Percentiles rank a stretch among this genome's conserved stretches.
Conservation (phyloP, 2,888 invertebrate species). For the Acrobeloides nanus region DNA sequence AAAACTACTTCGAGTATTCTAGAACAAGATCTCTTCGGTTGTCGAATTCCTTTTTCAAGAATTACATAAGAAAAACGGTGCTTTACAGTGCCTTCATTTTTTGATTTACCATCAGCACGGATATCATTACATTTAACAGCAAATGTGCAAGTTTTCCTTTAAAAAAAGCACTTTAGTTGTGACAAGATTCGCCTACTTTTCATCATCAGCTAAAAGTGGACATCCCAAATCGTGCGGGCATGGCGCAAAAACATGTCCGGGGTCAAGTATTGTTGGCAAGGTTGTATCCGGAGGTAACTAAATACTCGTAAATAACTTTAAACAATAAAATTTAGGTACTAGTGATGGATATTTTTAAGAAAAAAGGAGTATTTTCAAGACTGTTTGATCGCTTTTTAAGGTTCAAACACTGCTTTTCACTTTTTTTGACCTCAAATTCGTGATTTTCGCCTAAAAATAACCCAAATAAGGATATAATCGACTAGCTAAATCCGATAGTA, state of each 20-base stretch:
- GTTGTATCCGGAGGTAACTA: constrained; percentile 24
- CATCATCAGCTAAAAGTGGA: constrained; percentile 60
- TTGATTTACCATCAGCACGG: constrained; percentile 39
- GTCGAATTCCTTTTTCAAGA: constrained; percentile 65
- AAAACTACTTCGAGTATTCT: too few species aligned
- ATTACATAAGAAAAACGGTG: constrained; percentile 74
- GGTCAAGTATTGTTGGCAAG: constrained; percentile 40
- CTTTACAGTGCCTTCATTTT: constrained; percentile 53
- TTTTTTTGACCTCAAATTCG: too few species aligned
- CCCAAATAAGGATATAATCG: too few species aligned
- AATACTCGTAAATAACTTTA: too few species aligned
- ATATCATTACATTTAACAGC: constrained; percentile 31
- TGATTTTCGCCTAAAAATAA: too few species aligned
- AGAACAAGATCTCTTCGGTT: too few species aligned
- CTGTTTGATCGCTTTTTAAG: too few species aligned
- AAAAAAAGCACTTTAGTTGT: constrained; percentile 1
- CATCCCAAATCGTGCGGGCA: constrained; percentile 77
- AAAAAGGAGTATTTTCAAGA: too few species aligned
- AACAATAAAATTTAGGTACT: too few species aligned
- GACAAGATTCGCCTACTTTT: not conserved
- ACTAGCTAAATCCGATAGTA: too few species aligned
- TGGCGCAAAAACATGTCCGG: constrained; percentile 56
- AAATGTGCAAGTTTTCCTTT: constrained; percentile 33
- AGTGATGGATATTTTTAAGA: too few species aligned
- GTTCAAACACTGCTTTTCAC: too few species aligned